Base-by-base conservation (phyloP, 2,113 vertebrate species). In the Chamaetylas fuelleborni region DNA sequence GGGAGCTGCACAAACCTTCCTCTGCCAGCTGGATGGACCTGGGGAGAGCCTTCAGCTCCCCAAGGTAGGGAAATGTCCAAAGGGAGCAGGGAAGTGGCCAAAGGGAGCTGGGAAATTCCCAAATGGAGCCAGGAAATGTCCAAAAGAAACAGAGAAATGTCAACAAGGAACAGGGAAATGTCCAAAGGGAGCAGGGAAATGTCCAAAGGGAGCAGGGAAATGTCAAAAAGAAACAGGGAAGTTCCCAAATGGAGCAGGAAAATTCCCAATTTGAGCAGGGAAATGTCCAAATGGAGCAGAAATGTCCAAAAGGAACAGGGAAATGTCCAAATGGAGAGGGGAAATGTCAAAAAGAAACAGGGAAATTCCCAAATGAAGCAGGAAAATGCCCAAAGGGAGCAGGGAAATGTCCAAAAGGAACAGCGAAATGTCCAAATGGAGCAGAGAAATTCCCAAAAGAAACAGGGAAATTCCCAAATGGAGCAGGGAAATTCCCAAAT, bases 401-500 rank as follows among this genome's bases (percentile, higher is more conserved):
- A 34, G 42, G 24, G 53, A 62, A 62, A 64, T 22, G 28, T 1
- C 14, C 10, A 28, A 6, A 9, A 3, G 11, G 8, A 38, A 16
- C 4, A 38, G 25, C 28, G 28, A 11, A 69, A 19, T 54, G 17
- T 6, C 28, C 34, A 38, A 3, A 5, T 2, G 25, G 34, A 64
- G 28, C 2, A 42, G 38, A 42, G 15, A 8, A 69, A 23, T 17
- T 9, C 12, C 58, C 40, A 26, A 64, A 6, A 3, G 23, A 33
- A 19, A 4, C 5, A 66, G 70, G 33, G 5, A 19, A 26, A 23
- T 2, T 26, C 0, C 6, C 7, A 43, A 23, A 33, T 0, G 28
- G 26, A 22, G 13, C 1, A 43, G 5, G 31, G 31, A 5, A 47
- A 47, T 47, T 8, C 0, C 8, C 7, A 20, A 7, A 20, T 0